Base-by-base conservation (phyloP, 2,888 invertebrate species). In the Drosophila macrospina region DNA sequence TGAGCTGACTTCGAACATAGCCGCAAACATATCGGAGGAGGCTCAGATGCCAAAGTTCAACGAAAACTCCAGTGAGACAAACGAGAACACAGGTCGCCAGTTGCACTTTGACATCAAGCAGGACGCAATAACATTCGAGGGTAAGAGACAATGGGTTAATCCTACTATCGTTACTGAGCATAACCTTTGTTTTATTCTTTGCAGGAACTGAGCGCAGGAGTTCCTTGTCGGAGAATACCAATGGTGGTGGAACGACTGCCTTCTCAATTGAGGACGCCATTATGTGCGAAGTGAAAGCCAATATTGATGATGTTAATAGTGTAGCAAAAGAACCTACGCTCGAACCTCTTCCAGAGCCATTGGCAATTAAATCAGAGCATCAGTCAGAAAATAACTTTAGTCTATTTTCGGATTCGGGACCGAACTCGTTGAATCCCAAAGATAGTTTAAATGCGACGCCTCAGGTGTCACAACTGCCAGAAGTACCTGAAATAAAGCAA, bases 41-140 rank as follows among this genome's bases (percentile, higher is more conserved):
- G 92, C 92, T 0, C 92, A 92, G 81, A 92, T 92, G 92, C 92
- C 92, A 0, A 91, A 91, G 67, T 92, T 92, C 32, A 90, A 76
- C 69, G 92, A 91, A 11, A 92, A 91, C 51, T 90, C 91, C 0
- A 83, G 83, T 59, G 90, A 89, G 28, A 54, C 71, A 0, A 79
- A 69, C 4, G 69, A 71, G 13, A 69, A 73, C n/a, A 39, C 47
- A 55, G 74, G 51, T 4, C 60, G 66, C 4, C 74, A 73, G n/a
- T 65, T 90, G 30, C 92, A 91, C 67, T 91, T 91, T 54, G 92
- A 92, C 51, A 92, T 92, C n/a, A 92, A 91, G 51, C 90, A 91
- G 50, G 91, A 91, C 56, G 91, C 92, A 67, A 92, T 92, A 4
- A 92, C 90, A 69, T 92, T 92, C 62, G 90, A 92, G 78, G 92